A percentile compares a stretch with the other conserved stretches of the same genome.
phyloP scores from a whole-genome alignment of 2,888 invertebrate genomes.

The Eristalis pertinax region DNA sequence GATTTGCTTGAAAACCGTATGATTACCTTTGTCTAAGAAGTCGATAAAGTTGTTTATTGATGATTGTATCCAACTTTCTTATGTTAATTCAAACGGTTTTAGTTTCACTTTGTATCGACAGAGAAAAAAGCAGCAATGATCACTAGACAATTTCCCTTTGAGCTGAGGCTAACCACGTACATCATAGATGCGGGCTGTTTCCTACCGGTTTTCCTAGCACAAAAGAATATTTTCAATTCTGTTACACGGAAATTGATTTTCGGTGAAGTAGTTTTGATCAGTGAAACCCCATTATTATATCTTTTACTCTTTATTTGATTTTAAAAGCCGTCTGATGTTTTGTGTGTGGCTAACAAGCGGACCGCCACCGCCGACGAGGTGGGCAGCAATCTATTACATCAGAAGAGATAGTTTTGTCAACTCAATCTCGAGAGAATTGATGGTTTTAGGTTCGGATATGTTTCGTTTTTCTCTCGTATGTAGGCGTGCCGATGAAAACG shows the following conservation, averaged over 20 bases:
- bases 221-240: slow-evolving; percentile 28
- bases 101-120: slow-evolving; percentile 21
- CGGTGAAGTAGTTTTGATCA: slow-evolving; percentile 22
- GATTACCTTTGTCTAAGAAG: slow-evolving; percentile 5
- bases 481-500: not conserved
- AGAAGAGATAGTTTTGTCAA: slow-evolving; percentile 6
- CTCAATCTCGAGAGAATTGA: not conserved
- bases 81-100: slow-evolving; percentile 27
- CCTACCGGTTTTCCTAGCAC: slow-evolving; percentile 60
- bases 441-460: not conserved
- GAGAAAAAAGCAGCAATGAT: not conserved
- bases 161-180: slow-evolving; percentile 16
- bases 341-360: slow-evolving; percentile 30
- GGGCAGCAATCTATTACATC: not conserved
- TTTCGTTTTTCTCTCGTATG: not conserved
- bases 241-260: slow-evolving; percentile 43
- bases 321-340: slow-evolving; percentile 44
- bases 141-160: slow-evolving; percentile 15
- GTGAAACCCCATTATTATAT: slow-evolving; percentile 26
- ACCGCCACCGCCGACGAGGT: slow-evolving; percentile 12
- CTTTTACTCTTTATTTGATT: slow-evolving; percentile 38
- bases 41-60: slow-evolving; percentile 30
- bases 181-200: slow-evolving; percentile 44
- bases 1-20: slow-evolving; percentile 12
- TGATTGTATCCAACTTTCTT: slow-evolving; percentile 35